Evolutionary conservation across 2,797 vertebrate genomes (phyloP), one percentile per base, ranked within the genome.

Genomic region (Rhinoraja longicauda): DNA sequence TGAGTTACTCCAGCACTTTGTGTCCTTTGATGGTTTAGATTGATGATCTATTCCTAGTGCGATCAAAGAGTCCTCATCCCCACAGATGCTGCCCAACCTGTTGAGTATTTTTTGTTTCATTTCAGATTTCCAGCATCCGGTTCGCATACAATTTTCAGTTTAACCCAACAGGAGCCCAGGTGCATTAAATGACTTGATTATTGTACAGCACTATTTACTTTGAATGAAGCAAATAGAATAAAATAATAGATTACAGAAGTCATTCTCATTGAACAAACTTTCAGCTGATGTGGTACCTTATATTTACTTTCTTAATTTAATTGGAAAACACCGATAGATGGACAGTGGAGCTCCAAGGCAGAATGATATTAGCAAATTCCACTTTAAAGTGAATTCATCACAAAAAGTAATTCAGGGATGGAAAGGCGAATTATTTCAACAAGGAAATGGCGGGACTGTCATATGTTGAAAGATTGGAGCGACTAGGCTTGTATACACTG

Each of bases 361-460:
- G 45, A 59, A 84, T 59, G 26, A 29, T 59, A 26, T 26, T 1
- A 84, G 59, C 81, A 57, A 84, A 45, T 82, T 26, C 79, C 84
- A 57, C 29, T 84, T 84, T 84, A 26, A 59, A 84, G 29, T 26
- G 24, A 84, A 29, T 84, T 26, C 53, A 84, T 84, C 45, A 84
- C 24, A n/a, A 4, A 15, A 26, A 84, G 12, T 29, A 29, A 53
- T 45, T 84, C 84, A 81, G 24, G 59, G 81, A 29, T 84, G 81
- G 77, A 84, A 84, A 84, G 53, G 81, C 59, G 26, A 84, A 26
- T 59, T 59, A 84, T 84, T 84, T 59, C 12, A 57, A 84, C n/a
- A 84, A 59, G 45, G 12, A 29, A 84, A n/a, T n/a, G n/a, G n/a
- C n/a, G n/a, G n/a, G n/a, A n/a, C n/a, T n/a, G n/a, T n/a, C n/a